Evolutionary conservation across 2,797 vertebrate genomes (phyloP), one percentile per base, ranked within the genome.

Genomic region (Philypnodon macrostomus): DNA sequence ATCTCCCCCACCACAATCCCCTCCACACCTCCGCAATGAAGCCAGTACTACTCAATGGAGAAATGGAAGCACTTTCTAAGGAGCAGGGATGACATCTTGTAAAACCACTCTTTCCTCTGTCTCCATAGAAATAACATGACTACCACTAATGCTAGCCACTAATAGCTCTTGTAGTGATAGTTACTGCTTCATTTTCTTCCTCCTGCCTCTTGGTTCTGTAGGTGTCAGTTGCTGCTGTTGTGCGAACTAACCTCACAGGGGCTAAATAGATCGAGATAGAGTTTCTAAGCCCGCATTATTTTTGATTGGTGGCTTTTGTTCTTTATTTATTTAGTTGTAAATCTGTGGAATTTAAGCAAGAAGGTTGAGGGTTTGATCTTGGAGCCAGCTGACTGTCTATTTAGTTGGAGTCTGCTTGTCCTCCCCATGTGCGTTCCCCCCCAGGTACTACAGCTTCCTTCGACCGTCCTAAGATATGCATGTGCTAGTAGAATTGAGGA

Each of bases 191-290:
- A 5, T 65, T 61, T 67, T 75, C 63, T 62, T 60, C 58, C 67
- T 47, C 63, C 67, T 56, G 50, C 70, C 63, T 65, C 63, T 63
- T 47, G 16, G 49, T 79, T 5, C 24, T n/a, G 39, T 83, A 78
- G 79, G 67, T 67, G 42, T 64, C 17, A 56, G 73, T 65, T 73
- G 73, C 83, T 84, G 77, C 80, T 87, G 50, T 50, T 65, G 45
- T 69, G 70, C 63, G 46, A 34, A 90, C 88, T 90, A 91, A 90
- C 86, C 72, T 80, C 73, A 77, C 73, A n/a, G 51, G 21, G 44
- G 57, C 57, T 56, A 80, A 64, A 79, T 73, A 64, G 46, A 57
- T 39, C n/a, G n/a, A n/a, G n/a, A n/a, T n/a, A n/a, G n/a, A n/a
- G n/a, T n/a, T n/a, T n/a, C n/a, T n/a, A n/a, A n/a, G n/a, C n/a